Base-by-base conservation (phyloP, 2,113 vertebrate species). In the Erythrocercus mccallii region DNA sequence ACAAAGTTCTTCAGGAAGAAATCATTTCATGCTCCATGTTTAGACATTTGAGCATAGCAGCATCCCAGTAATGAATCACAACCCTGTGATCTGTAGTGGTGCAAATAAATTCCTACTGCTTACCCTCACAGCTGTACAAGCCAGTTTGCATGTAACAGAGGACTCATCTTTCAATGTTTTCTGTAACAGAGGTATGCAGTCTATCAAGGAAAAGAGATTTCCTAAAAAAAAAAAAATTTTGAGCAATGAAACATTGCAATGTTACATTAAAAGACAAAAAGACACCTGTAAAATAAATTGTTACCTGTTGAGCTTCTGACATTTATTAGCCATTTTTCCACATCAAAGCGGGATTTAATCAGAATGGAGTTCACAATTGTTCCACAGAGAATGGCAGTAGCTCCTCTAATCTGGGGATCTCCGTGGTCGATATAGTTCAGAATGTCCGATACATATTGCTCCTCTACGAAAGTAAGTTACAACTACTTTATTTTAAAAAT, bases 141-240 rank as follows among this genome's bases (percentile, higher is more conserved):
- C 99, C 98, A 99, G 95, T 95, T 99, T 99, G 93, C 99, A 99
- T 0, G 99, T 99, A 40, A 99, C 99, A 1, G 99, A 99, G 17
- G 99, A 99, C 42, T 99, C 98, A 31, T 99, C 99, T 96, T 98
- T 99, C 71, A 99, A 91, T 2, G 98, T 98, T 80, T 97, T 99
- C 95, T 98, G 98, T 48, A 99, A 97, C 81, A 99, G 96, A 95
- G 99, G 99, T 79, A 99, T 96, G 94, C 99, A 98, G 88, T 99
- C 99, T 94, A 95, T 97, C 96, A 99, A 96, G 69, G 99, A 99
- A 96, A 99, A 95, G 11, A 95, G 96, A 95, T 98, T 99, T 90
- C 98, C 99, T 99, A 77, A 37, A 44, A 89, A 20, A 28, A 11
- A 25, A 20, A 33, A 37, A 58, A 45, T 15, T 56, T 17, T 76